Evolutionary conservation across 64 coral and sea anemone genomes (phyloP).

Genomic region (Trachythela sp.): DNA sequence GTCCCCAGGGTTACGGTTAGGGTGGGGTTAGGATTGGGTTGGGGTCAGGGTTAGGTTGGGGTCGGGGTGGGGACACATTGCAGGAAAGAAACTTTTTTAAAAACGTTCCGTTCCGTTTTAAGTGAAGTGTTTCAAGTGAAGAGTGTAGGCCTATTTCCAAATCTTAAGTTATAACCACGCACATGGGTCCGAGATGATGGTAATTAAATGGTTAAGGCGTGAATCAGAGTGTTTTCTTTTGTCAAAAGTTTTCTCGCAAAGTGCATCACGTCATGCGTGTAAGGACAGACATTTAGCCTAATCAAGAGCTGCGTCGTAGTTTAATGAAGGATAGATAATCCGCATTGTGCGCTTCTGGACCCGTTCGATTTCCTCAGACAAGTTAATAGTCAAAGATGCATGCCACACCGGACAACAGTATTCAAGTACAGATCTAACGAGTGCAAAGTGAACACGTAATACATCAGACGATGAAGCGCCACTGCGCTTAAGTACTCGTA

Average conservation of each 20-base stretch:
- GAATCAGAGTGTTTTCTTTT: not conserved
- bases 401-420: no score
- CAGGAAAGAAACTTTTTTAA: constrained; percentile 14
- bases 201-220: constrained; percentile 30
- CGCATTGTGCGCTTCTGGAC: constrained; percentile 36
- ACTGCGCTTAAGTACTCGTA: no score
- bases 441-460: no score
- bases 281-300: not conserved
- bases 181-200: not conserved
- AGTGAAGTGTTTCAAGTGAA: constrained; percentile 14
- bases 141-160: no score
- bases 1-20: no score
- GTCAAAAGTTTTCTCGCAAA: constrained; percentile 16
- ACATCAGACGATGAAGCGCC: no score
- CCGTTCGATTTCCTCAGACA: no score
- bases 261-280: not conserved
- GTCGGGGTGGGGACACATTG: no score
- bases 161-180: not conserved
- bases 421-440: no score
- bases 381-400: no score
- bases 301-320: constrained; percentile 21
- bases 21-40: no score
- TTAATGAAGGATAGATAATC: constrained; percentile 19
- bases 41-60: no score
- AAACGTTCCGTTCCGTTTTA: not conserved